phyloP scores from a whole-genome alignment of 2,113 vertebrate genomes.

The Brachionichthys hirsutus region DNA sequence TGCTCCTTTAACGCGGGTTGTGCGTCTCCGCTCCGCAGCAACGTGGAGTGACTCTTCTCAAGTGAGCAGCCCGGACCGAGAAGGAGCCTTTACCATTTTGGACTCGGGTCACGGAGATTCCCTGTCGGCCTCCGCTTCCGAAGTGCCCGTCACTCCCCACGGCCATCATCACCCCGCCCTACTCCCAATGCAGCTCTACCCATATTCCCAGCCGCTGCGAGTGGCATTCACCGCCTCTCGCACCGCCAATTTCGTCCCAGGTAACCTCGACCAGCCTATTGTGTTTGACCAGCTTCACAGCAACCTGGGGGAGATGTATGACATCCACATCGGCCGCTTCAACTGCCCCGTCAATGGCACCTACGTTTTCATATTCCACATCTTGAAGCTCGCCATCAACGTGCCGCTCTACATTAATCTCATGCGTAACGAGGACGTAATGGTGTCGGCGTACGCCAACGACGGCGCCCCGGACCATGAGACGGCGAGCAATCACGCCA shows the following conservation, averaged over 20 bases:
- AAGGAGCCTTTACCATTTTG: conserved; percentile 80
- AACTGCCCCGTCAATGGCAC: conserved; percentile 90
- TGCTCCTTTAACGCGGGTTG: too few relatives aligned
- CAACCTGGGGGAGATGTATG: conserved; percentile 92
- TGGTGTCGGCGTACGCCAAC: conserved; percentile 95
- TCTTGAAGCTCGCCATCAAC: conserved; percentile 96
- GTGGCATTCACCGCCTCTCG: conserved; percentile 94
- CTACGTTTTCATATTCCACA: conserved; percentile 97
- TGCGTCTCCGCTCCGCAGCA: conserved; percentile 56
- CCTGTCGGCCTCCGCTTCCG: conserved; percentile 83
- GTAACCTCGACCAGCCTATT: conserved; percentile 95
- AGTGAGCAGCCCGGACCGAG: conserved; percentile 91
- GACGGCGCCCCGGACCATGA: conserved; percentile 96
- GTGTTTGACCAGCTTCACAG: conserved; percentile 93
- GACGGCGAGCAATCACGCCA: conserved; percentile 94
- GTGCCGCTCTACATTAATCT: conserved; percentile 96
- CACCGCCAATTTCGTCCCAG: conserved; percentile 91
- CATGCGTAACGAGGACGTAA: conserved; percentile 96
- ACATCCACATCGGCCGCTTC: conserved; percentile 89
- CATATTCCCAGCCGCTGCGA: conserved; percentile 87
- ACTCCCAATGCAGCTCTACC: conserved; percentile 88
- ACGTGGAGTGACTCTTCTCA: conserved; percentile 94
- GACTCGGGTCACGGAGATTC: conserved; percentile 92
- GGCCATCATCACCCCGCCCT: conserved; percentile 81
- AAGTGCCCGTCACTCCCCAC: conserved; percentile 82